These are phyloP conservation scores for Acrocephalus arundinaceus DNA, from an alignment of 2,113 vertebrate genomes.

Conservation along the genomic window DNA sequence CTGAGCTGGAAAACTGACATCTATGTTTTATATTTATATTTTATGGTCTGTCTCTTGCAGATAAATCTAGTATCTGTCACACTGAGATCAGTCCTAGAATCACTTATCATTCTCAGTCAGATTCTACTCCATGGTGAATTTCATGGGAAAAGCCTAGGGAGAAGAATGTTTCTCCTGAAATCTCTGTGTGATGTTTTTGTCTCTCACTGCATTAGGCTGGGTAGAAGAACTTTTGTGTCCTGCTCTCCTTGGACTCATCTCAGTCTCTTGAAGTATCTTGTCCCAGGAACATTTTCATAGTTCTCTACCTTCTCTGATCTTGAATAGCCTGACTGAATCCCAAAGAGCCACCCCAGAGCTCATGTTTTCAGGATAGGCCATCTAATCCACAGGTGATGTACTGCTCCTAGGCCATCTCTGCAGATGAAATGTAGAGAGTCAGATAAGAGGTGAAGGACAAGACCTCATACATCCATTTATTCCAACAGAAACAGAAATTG, in stretches of 20 bases:
- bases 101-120: neutral
- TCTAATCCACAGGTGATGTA: neutral
- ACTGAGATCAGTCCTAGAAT: neutral
- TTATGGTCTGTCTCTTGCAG: neutral
- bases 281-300: neutral
- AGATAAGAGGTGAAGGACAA: neutral
- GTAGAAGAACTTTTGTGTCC: neutral
- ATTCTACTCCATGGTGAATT: neutral
- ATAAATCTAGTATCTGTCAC: neutral
- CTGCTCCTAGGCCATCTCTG: neutral
- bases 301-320: neutral
- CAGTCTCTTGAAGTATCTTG: neutral
- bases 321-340: neutral
- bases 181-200: neutral
- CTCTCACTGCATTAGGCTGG: neutral
- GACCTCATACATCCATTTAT: neutral
- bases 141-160: neutral
- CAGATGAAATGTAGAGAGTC: neutral
- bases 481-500: neutral
- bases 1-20: neutral
- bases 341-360: neutral
- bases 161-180: neutral
- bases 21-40: neutral
- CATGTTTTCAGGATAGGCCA: neutral
- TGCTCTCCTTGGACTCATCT: neutral